Evolutionary conservation across 2,888 invertebrate genomes (phyloP).

Genomic region (Ceriagrion tenellum): DNA sequence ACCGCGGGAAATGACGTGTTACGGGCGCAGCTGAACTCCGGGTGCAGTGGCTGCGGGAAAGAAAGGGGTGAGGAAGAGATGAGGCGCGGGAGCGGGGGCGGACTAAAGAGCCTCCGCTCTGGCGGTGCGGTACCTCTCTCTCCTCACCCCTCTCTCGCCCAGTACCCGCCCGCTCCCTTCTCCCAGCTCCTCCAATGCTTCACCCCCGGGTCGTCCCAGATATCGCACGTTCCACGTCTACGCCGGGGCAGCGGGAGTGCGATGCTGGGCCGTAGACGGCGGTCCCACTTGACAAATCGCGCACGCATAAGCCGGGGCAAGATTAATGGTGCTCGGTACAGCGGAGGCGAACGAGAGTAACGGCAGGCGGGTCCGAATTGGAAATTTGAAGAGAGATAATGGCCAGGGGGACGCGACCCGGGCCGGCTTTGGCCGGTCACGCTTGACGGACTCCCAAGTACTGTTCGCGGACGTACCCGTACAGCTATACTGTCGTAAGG

Average conservation of each 20-base stretch:
- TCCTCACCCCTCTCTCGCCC: background rate
- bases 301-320: background rate
- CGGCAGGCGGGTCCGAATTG: background rate
- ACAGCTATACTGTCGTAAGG: too few species aligned
- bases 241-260: background rate
- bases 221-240: background rate
- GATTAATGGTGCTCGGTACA: conserved; percentile 30
- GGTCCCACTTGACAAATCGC: conserved; percentile 55
- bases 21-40: background rate
- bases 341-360: background rate
- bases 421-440: background rate
- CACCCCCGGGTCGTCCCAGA: background rate
- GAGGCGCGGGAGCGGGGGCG: too few species aligned
- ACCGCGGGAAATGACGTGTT: background rate
- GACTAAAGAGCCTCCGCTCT: too few species aligned
- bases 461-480: background rate
- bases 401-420: background rate
- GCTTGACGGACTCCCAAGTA: background rate
- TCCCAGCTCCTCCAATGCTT: background rate
- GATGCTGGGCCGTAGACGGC: background rate
- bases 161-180: background rate
- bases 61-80: too few species aligned
- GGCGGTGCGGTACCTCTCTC: too few species aligned
- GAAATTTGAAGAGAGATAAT: conserved; percentile 9
- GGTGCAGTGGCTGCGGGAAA: background rate